Evolutionary conservation across 2,888 invertebrate genomes (phyloP).

Genomic region (Horisme vitalbata): DNA sequence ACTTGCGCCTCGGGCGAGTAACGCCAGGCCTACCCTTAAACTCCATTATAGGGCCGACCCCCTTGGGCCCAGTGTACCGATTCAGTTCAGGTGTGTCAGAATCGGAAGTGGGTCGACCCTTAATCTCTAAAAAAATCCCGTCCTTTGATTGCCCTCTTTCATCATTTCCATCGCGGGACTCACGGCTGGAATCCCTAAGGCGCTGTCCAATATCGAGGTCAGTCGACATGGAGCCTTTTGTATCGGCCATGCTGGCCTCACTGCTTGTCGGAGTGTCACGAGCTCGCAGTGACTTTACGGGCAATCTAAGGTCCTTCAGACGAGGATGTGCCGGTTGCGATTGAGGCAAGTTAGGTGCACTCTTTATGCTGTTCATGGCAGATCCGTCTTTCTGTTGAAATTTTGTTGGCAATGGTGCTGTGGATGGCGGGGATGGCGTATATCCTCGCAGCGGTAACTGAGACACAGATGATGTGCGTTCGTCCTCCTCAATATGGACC

Average conservation of each 20-base stretch:
- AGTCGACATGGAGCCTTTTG: conserved; percentile 76
- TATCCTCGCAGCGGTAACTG: conserved; percentile 87
- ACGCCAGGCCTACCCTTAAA: conserved; percentile 85
- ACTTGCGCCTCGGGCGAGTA: conserved; percentile 82
- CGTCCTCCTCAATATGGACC: conserved; percentile 84
- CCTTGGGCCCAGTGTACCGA: conserved; percentile 81
- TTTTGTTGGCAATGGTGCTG: conserved; percentile 91
- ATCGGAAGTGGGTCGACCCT: conserved; percentile 86
- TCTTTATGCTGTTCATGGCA: conserved; percentile 90
- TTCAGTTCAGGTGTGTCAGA: conserved; percentile 80
- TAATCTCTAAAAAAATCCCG: conserved; percentile 88
- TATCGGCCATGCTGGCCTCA: conserved; percentile 85
- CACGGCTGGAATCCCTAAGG: conserved; percentile 75
- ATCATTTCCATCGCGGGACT: conserved; percentile 86
- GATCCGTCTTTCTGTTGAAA: conserved; percentile 88
- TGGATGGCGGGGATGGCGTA: conserved; percentile 92
- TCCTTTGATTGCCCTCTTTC: conserved; percentile 87
- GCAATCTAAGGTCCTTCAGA: conserved; percentile 88
- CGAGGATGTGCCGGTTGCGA: conserved; percentile 86
- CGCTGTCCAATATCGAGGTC: conserved; percentile 79
- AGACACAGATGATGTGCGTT: conserved; percentile 79
- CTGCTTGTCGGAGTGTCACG: conserved; percentile 84
- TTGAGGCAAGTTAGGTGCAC: conserved; percentile 89
- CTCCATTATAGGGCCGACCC: conserved; percentile 83
- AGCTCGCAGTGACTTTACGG: conserved; percentile 86